These are phyloP conservation scores for Cavia aperea DNA, from an alignment of 2,113 vertebrate genomes.

Conservation along the genomic window DNA sequence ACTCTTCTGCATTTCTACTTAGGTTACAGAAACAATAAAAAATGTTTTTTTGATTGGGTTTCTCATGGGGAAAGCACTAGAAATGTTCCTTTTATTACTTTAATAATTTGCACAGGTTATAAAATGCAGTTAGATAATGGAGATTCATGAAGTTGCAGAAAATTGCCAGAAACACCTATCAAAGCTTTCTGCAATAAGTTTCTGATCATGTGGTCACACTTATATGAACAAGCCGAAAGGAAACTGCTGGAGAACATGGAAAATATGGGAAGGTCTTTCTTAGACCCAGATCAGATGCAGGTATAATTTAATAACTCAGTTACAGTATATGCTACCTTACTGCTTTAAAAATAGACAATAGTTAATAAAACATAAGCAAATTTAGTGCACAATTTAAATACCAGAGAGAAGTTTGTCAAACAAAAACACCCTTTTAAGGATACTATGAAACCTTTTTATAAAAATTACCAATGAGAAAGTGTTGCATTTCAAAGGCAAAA, in stretches of 20 bases:
- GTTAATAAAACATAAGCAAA: not conserved
- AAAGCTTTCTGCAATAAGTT: not conserved
- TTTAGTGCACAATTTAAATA: not conserved
- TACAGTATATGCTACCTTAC: not conserved
- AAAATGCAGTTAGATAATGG: not conserved
- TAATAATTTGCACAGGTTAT: not conserved
- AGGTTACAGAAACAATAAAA: not conserved
- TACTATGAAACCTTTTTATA: not conserved
- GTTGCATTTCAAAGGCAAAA: slow-evolving; percentile 37
- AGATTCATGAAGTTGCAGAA: not conserved
- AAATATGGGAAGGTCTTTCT: not conserved
- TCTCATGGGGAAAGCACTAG: not conserved
- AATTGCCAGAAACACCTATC: not conserved
- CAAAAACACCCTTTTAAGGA: not conserved
- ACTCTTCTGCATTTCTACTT: not conserved
- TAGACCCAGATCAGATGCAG: not conserved
- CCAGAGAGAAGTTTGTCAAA: not conserved
- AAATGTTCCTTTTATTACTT: not conserved
- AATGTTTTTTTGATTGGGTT: not conserved
- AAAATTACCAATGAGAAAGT: not conserved
- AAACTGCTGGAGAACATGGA: not conserved
- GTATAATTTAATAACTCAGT: not conserved
- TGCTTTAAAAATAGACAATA: not conserved
- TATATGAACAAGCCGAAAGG: not conserved
- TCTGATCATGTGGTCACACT: not conserved